Evolutionary conservation across 2,888 invertebrate species (phyloP).

Genomic region (Homarus gammarus): DNA sequence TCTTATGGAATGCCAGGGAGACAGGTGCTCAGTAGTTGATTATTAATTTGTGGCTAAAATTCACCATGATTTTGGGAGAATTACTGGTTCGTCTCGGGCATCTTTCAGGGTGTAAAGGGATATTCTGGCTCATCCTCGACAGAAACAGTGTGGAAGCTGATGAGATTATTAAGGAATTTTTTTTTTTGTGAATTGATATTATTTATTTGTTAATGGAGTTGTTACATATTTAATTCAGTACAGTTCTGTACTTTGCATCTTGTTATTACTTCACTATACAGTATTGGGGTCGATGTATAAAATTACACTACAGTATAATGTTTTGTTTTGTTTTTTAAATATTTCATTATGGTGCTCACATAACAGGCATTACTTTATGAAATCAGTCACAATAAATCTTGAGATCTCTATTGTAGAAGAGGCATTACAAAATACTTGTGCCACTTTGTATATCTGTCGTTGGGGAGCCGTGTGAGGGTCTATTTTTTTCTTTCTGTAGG

Average conservation of each 20-base stretch:
- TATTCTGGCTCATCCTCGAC: slow-evolving; percentile 43
- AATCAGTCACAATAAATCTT: slow-evolving; percentile 18
- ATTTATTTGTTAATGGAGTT: neutral
- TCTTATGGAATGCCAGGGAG: slow-evolving; percentile 71
- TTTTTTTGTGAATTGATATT: neutral
- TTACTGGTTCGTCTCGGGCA: slow-evolving; percentile 58
- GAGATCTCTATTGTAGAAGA: slow-evolving; percentile 9
- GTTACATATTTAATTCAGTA: neutral
- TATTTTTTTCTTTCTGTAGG: slow-evolving; percentile 49
- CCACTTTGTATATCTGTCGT: slow-evolving; percentile 35
- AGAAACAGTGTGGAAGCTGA: slow-evolving; percentile 33
- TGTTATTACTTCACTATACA: neutral
- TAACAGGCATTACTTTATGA: slow-evolving; percentile 13
- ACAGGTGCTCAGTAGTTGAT: slow-evolving; percentile 72
- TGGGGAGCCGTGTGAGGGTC: slow-evolving; percentile 48
- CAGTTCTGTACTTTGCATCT: neutral
- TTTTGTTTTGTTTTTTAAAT: neutral
- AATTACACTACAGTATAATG: neutral
- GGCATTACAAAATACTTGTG: slow-evolving; percentile 33
- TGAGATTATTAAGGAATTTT: neutral
- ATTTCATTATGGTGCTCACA: slow-evolving; percentile 32
- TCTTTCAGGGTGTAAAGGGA: slow-evolving; percentile 48
- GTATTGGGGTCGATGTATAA: neutral
- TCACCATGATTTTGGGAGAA: slow-evolving; percentile 57
- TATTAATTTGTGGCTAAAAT: slow-evolving; percentile 64